These are phyloP conservation scores for Zaprionus nigranus DNA, from an alignment of 1,140 invertebrate species.

Conservation along the genomic window DNA sequence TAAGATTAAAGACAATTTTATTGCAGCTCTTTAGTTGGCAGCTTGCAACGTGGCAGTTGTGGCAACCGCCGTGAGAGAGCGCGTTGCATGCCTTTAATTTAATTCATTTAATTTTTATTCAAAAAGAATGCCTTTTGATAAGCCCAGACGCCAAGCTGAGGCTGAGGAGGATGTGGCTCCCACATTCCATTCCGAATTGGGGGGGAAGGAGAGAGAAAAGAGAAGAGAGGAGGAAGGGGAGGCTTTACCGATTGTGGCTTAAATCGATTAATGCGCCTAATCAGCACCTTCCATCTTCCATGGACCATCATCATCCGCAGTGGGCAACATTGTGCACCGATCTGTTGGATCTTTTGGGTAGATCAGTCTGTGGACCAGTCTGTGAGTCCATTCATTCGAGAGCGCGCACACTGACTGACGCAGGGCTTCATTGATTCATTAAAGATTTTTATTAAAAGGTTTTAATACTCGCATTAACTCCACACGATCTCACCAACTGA, in stretches of 20 bases:
- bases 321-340: constrained; percentile 48
- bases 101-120: constrained; percentile 84
- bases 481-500: constrained; percentile 80
- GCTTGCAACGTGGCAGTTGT: constrained; percentile 25
- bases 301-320: not conserved
- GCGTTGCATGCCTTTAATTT: constrained; percentile 70
- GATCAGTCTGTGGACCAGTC: not conserved
- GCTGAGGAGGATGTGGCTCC: constrained; percentile 54
- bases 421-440: constrained; percentile 73
- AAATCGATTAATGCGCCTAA: constrained; percentile 84
- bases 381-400: constrained; percentile 29
- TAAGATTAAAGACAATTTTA: constrained; percentile 84
- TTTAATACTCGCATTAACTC: constrained; percentile 84
- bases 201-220: not conserved
- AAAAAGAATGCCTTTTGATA: constrained; percentile 79
- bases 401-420: constrained; percentile 20
- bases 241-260: constrained; percentile 72
- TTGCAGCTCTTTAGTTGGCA: constrained; percentile 82
- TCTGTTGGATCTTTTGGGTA: constrained; percentile 27
- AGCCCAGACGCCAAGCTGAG: constrained; percentile 49
- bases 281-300: constrained; percentile 73
- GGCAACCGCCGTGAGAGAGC: constrained; percentile 32
- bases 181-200: constrained; percentile 64
- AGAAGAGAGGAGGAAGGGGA: constrained; percentile 2
- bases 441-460: constrained; percentile 84